Evolutionary conservation across 2,797 vertebrate genomes (phyloP), one percentile per base, ranked within the genome.

Genomic region (Siniperca obscura): DNA sequence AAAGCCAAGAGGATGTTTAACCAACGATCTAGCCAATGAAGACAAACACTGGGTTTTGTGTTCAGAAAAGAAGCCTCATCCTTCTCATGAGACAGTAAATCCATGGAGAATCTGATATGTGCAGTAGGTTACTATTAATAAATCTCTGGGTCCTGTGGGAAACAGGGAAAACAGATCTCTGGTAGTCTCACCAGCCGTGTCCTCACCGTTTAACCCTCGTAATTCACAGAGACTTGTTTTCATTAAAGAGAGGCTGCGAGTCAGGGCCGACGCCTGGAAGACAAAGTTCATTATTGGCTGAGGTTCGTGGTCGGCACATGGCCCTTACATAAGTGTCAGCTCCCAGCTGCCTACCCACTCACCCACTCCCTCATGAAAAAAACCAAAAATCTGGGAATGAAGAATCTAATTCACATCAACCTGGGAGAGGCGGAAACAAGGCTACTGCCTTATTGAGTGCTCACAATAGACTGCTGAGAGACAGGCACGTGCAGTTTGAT

Each of bases 341-440:
- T 70, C 27, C 62, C 81, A 16, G 55, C 46, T 66, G 55, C 82
- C 69, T 65, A 79, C 74, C 71, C 59, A 19, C 55, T 36, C 64
- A 3, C 78, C 36, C 22, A 1, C 86, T 42, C 80, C 76, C 80
- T 50, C 21, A 2, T 80, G 30, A 30, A 30, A 30, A 80, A 82
- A 79, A 83, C 67, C n/a, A 75, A 21, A 86, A 82, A 88, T 92
- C 90, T 93, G 91, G 88, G 74, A 85, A 22, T 50, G 70, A 89
- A 76, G 80, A 72, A 60, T 68, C 72, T 2, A 69, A 83, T 80
- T 86, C 68, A 50, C 52, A 14, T 7, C 30, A 86, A 87, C 73
- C 76, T 40, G 82, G 25, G 5, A 78, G 64, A 76, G 50, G 71
- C 0, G 21, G 79, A 81, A 87, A 86, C 78, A n/a, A 72, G 60